phyloP scores from a whole-genome alignment of 2,113 vertebrate species.

The human (Homo sapiens) region GRCh38 chr20:32987501-32988000 shows the following conservation, averaged over 20 bases:
- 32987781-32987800: neutral
- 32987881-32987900: neutral
- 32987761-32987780: constrained; percentile 74
- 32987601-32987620: neutral
- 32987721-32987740: constrained; percentile 72
- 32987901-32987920: neutral
- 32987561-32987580: neutral
- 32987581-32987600: neutral
- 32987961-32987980: too few relatives aligned
- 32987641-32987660: constrained; percentile 25
- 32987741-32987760: constrained; percentile 66
- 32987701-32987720: constrained; percentile 79
- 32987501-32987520: neutral
- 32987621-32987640: neutral
- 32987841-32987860: neutral
- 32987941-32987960: too few relatives aligned
- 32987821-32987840: neutral
- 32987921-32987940: too few relatives aligned
- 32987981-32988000: too few relatives aligned
- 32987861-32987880: neutral
- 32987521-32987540: neutral
- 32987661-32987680: constrained; percentile 76
- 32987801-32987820: neutral
- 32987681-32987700: constrained; percentile 74
- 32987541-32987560: neutral